Conservation (phyloP, 2,888 invertebrate species). For the Euspilapteryx auroguttella region DNA sequence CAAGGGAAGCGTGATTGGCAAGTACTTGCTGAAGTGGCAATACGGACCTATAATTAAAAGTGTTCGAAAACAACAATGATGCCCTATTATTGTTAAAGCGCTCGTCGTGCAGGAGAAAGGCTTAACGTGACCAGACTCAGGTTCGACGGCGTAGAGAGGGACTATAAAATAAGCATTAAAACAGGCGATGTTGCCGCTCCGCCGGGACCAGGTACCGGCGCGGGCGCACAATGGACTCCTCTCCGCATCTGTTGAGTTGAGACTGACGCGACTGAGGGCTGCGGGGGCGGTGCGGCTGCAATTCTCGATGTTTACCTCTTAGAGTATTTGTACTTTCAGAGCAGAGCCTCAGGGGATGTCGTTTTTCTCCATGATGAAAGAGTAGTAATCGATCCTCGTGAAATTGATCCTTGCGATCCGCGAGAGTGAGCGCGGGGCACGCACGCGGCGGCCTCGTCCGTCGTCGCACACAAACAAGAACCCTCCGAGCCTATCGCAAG, state of each 20-base stretch:
- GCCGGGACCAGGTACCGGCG: conserved; percentile 13
- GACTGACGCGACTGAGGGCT: conserved; percentile 28
- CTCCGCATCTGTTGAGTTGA: conserved; percentile 35
- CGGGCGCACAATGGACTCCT: conserved; percentile 23
- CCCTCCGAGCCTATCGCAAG: conserved; percentile 23
- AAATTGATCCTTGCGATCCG: conserved; percentile 42
- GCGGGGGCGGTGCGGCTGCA: conserved; percentile 1
- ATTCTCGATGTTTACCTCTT: no score
- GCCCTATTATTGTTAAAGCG: conserved; percentile 8
- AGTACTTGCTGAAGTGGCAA: conserved; percentile 13
- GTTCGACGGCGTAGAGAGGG: conserved; percentile 9
- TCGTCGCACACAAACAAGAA: conserved; percentile 1
- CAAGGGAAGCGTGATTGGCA: conserved; percentile 11
- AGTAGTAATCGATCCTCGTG: conserved; percentile 44
- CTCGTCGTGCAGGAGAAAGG: conserved; percentile 1
- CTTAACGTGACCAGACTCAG: conserved; percentile 2
- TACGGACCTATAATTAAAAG: conserved; percentile 22
- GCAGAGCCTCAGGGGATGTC: conserved; percentile 12
- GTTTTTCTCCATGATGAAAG: conserved; percentile 14
- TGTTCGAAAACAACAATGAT: conserved; percentile 13
- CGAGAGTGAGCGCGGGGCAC: conserved; percentile 26
- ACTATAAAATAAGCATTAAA: conserved; percentile 16
- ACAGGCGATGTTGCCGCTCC: conserved; percentile 36
- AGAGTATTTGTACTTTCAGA: conserved; percentile 3
- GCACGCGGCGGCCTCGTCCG: conserved; percentile 14